Evolutionary conservation across 2,797 vertebrate genomes (phyloP).

Genomic region (Coreius guichenoti): DNA sequence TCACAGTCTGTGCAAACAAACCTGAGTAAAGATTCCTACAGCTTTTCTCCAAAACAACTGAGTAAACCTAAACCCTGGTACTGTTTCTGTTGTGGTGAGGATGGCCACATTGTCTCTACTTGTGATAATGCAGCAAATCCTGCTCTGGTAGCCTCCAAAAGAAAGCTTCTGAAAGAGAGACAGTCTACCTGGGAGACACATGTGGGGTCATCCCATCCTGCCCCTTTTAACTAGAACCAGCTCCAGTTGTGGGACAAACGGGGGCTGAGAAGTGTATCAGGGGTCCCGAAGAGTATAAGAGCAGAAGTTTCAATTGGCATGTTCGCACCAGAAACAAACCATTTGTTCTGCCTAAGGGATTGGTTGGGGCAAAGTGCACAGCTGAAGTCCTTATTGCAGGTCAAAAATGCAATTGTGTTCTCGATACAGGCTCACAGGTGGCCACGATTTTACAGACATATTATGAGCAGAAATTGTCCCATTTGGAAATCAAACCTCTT

Average conservation of each 20-base stretch:
- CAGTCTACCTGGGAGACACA: not conserved
- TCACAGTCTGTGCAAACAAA: not conserved
- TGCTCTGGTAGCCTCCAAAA: slow-evolving; percentile 28
- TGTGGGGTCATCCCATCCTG: not conserved
- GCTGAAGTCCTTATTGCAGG: not conserved
- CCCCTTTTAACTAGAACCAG: too few relatives aligned
- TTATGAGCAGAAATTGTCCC: slow-evolving; percentile 31
- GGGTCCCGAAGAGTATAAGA: too few relatives aligned
- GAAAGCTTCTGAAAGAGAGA: slow-evolving; percentile 24
- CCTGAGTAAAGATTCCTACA: too few relatives aligned
- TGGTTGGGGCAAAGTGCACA: not conserved
- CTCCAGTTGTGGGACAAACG: too few relatives aligned
- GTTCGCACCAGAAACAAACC: too few relatives aligned
- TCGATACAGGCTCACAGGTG: not conserved
- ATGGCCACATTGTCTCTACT: slow-evolving; percentile 17
- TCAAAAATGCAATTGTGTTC: too few relatives aligned
- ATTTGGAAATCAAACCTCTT: too few relatives aligned
- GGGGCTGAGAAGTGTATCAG: too few relatives aligned
- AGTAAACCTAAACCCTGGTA: slow-evolving; percentile 51
- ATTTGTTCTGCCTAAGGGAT: too few relatives aligned
- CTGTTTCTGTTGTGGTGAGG: slow-evolving; percentile 43
- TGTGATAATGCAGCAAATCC: slow-evolving; percentile 33
- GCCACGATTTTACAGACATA: not conserved
- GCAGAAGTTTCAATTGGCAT: too few relatives aligned
- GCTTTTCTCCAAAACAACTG: too few relatives aligned